Conservation (phyloP, 2,113 vertebrate species). For the Perca flavescens region DNA sequence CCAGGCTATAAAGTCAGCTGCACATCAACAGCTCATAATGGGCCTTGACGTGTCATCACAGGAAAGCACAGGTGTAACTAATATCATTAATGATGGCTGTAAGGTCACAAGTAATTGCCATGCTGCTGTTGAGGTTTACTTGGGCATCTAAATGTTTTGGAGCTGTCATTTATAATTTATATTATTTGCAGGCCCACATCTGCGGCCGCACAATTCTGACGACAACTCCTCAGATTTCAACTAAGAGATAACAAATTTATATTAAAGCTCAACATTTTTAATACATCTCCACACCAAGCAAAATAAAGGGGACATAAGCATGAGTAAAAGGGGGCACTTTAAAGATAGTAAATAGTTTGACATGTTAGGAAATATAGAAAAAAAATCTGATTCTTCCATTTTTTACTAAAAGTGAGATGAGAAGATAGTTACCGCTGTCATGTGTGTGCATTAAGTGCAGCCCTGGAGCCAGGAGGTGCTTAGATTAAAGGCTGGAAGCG, state of each 20-base stretch:
- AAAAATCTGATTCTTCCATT: too few species aligned
- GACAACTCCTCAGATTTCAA: too few species aligned
- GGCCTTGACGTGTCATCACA: background rate
- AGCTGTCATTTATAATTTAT: background rate
- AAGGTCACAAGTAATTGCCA: background rate
- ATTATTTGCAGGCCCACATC: background rate
- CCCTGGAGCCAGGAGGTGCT: background rate
- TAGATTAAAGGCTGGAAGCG: background rate
- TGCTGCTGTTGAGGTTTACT: background rate
- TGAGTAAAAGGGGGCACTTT: too few species aligned
- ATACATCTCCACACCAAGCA: too few species aligned
- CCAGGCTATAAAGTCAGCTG: background rate
- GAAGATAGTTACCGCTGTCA: too few species aligned
- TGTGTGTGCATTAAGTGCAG: background rate
- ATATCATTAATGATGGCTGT: background rate
- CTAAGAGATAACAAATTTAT: too few species aligned
- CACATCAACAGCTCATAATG: background rate
- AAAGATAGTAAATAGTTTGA: background rate
- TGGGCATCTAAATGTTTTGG: background rate
- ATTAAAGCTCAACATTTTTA: too few species aligned
- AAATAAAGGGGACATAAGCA: too few species aligned
- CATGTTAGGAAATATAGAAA: background rate
- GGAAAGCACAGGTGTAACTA: background rate
- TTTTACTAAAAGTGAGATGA: too few species aligned
- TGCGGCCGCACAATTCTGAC: too few species aligned